Conservation (phyloP, 2,888 invertebrate genomes). For the Latrodectus hesperus region DNA sequence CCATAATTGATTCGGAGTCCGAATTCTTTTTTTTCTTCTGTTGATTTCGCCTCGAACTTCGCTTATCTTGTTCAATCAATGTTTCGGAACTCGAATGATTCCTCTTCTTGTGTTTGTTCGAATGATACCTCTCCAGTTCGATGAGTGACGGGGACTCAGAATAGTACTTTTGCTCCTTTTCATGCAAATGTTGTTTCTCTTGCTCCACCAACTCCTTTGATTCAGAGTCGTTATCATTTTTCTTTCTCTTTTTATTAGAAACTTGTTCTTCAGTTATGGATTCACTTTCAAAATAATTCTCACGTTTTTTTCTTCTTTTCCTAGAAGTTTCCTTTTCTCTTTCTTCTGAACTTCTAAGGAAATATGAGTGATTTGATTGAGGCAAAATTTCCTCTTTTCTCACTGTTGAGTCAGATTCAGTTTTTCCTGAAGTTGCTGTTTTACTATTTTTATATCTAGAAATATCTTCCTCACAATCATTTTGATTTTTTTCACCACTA, state of each 20-base stretch:
- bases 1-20: slow-evolving; percentile 13
- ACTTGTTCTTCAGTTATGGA: background rate
- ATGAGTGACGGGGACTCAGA: too few species aligned
- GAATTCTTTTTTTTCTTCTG: background rate
- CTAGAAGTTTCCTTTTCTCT: too few species aligned
- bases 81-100: background rate
- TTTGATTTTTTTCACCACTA: too few species aligned
- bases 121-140: background rate
- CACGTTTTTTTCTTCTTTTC: too few species aligned
- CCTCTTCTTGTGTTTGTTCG: background rate
- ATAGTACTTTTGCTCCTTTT: too few species aligned
- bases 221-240: background rate
- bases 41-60: background rate
- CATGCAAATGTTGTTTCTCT: background rate
- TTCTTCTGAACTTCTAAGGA: too few species aligned
- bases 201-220: background rate
- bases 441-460: too few species aligned
- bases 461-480: too few species aligned
- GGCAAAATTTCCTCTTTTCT: too few species aligned
- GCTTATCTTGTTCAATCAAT: background rate
- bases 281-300: background rate
- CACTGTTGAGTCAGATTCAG: too few species aligned
- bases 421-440: too few species aligned
- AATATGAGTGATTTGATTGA: too few species aligned
- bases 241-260: background rate